Conservation (phyloP, 2,888 invertebrate genomes). For the Apamea sordens region DNA sequence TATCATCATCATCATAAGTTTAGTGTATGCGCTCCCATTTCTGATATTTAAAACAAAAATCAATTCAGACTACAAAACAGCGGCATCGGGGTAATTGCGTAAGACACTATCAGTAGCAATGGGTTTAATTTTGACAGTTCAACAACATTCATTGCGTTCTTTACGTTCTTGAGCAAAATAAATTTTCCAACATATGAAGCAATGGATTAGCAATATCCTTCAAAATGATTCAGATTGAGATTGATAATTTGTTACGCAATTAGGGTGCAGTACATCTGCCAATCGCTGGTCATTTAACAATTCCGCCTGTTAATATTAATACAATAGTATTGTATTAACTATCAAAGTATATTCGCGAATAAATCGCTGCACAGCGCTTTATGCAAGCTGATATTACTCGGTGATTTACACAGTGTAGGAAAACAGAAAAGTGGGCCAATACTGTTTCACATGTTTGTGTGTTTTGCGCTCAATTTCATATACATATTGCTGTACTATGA, state of each 20-base stretch:
- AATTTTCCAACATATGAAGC: too few relatives aligned
- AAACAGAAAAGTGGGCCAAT: constrained; percentile 57
- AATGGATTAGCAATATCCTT: too few relatives aligned
- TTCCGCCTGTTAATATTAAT: constrained; percentile 28
- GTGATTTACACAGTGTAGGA: constrained; percentile 54
- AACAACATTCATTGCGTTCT: too few relatives aligned
- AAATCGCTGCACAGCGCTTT: constrained; percentile 53
- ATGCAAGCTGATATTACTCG: constrained; percentile 44
- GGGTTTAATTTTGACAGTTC: too few relatives aligned
- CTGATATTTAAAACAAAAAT: neutral
- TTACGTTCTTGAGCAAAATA: too few relatives aligned
- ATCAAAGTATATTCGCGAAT: constrained; percentile 50
- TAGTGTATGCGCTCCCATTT: neutral
- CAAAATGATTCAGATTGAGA: too few relatives aligned
- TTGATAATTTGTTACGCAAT: too few relatives aligned
- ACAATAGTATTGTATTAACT: constrained; percentile 49
- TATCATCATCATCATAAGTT: neutral
- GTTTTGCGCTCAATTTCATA: constrained; percentile 62
- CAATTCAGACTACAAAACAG: neutral
- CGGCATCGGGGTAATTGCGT: too few relatives aligned
- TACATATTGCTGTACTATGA: constrained; percentile 43
- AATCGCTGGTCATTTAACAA: constrained; percentile 5
- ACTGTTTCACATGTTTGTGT: constrained; percentile 52
- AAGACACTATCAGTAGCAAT: too few relatives aligned
- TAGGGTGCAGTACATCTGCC: too few relatives aligned